Base-by-base conservation (phyloP, 2,797 vertebrate genomes). In the Synaphobranchus kaupii region DNA sequence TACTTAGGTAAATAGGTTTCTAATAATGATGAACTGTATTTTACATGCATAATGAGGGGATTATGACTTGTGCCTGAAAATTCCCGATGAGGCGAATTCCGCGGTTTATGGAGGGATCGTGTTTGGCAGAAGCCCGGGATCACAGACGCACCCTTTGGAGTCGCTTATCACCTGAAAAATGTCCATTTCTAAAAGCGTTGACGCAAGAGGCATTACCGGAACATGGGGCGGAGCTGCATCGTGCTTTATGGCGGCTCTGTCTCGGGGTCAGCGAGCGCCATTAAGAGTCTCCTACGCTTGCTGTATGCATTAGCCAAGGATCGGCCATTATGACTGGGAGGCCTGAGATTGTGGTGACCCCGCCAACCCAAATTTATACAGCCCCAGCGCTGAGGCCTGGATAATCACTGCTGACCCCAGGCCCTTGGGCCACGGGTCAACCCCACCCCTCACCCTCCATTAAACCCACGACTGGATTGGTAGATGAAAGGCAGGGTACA, bases 381-480 rank as follows among this genome's bases (percentile, higher is more conserved):
- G 90, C 89, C 92, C 92, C 81, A 28, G 85, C 90, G 92, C 92
- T 88, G 88, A 87, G 90, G 88, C 89, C 82, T 20, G 90, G 91
- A 93, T 95, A 94, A 96, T 96, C 94, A 94, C 89, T 90, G 93
- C 86, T 92, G 93, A 94, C 92, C 94, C 83, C 39, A 90, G 86
- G 86, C 91, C 93, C 66, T 87, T 60, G 87, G 91, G 84, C 78
- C 84, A 90, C 88, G 88, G 28, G 63, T 91, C 88, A 89, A 90
- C 92, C 92, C 85, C 91, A 90, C 86, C 86, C 60, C 87, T 88
- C 60, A 86, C 34, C 90, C 87, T 92, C 91, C 87, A 94, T 94
- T 94, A 95, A 94, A 95, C 84, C 88, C 88, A 91, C 89, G 87
- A 91, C 88, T 85, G 85, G 87, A 89, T 85, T 91, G 90, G 90